Evolutionary conservation across 2,888 invertebrate species (phyloP), one percentile per base, ranked within the genome.

Genomic region (Hoplodrina ambigua): DNA sequence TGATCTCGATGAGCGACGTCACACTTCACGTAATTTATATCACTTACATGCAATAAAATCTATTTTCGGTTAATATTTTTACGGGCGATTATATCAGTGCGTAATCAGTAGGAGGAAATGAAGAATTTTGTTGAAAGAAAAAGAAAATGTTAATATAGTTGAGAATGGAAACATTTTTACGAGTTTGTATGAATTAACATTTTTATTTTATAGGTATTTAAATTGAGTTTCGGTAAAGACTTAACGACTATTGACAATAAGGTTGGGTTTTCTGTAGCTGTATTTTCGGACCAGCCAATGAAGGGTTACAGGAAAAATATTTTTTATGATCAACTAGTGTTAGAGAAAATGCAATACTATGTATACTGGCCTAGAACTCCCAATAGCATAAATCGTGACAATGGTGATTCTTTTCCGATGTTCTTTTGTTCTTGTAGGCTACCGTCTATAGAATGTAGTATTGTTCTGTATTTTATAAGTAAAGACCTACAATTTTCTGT

Each of bases 1-100:
- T 89, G 88, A 89, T 88, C 89, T 90, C 90, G 89, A 93, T 93
- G 89, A 88, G 84, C 85, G 72, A 87, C 90, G 88, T 89, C 85
- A 87, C 88, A 85, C 82, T 78, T 73, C 78, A 84, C 86, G 82
- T 90, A 90, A 92, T 92, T 92, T 93, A 93, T 91, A 88, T 88
- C 87, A 85, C 82, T 82, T 82, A 75, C 71, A 70, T 73, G 86
- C 87, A 90, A 87, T 91, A 88, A 91, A 91, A 90, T 90, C 85
- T 87, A 90, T 90, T 89, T 87, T 79, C 56, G 80, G 79, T 78
- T 41, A 77, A 78, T 81, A 80, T 77, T 77, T 80, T 83, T 77
- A 78, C 66, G 63, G 71, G 53, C 62, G 77, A 78, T 68, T 83
- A 81, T 79, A 79, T 79, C 72, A 72, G 56, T 54, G 65, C 66